Evolutionary conservation across 2,797 vertebrate genomes (phyloP).

Genomic region (Gallirallus australis): DNA sequence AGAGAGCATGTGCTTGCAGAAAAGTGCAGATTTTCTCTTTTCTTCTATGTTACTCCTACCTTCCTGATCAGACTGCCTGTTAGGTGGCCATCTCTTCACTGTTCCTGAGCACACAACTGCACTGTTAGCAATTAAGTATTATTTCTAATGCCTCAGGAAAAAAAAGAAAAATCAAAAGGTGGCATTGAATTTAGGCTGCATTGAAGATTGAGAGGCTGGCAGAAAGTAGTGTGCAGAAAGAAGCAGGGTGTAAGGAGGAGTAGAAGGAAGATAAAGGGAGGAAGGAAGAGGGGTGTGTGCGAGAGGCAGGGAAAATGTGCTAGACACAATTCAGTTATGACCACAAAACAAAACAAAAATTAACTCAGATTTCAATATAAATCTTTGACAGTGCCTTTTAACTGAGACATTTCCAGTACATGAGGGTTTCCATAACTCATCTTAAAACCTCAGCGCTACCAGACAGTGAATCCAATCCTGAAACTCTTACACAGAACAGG

Average conservation of each 20-base stretch:
- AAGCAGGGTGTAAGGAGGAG: not conserved
- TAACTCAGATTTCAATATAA: not conserved
- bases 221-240: not conserved
- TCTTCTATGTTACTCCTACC: not conserved
- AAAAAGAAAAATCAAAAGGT: not conserved
- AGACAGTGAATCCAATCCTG: not conserved
- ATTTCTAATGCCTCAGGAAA: not conserved
- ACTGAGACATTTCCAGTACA: not conserved
- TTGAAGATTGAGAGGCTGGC: not conserved
- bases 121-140: not conserved
- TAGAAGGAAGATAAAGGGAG: not conserved
- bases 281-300: not conserved
- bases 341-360: not conserved
- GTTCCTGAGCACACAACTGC: not conserved
- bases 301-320: not conserved
- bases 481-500: not conserved
- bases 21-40: not conserved
- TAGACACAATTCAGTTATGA: not conserved
- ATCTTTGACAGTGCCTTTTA: not conserved
- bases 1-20: not conserved
- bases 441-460: not conserved
- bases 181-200: not conserved
- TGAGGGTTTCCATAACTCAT: not conserved
- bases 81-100: not conserved
- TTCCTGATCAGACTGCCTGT: not conserved